phyloP scores from a whole-genome alignment of 2,113 vertebrate genomes.

The Chloropsis hardwickii region DNA sequence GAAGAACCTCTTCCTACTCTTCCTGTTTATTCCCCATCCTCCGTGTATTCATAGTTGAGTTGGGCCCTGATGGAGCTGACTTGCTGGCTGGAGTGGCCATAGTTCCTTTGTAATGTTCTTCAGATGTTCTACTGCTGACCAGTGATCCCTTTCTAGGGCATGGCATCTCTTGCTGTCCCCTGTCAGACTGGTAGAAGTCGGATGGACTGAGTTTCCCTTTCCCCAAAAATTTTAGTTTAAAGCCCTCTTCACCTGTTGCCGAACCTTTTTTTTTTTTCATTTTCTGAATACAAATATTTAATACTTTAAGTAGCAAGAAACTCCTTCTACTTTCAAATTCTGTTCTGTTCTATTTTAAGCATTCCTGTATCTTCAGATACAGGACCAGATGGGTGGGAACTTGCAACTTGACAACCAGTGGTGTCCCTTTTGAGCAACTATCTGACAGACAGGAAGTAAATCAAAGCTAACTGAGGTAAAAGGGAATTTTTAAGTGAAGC shows the following conservation, averaged over 20 bases:
- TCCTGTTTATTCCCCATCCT: background rate
- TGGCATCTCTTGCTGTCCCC: background rate
- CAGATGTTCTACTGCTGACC: background rate
- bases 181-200: background rate
- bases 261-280: background rate
- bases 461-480: background rate
- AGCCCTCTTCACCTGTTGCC: background rate
- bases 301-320: background rate
- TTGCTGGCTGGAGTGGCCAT: too few relatives aligned
- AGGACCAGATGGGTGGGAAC: background rate
- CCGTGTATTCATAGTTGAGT: fast-evolving
- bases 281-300: background rate
- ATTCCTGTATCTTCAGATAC: background rate
- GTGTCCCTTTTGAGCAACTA: background rate
- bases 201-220: background rate
- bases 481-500: background rate
- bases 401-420: background rate
- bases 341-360: background rate
- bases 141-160: too few relatives aligned
- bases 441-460: background rate
- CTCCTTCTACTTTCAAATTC: background rate
- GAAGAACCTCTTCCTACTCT: background rate
- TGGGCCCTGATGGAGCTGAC: background rate
- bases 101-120: background rate
- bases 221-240: background rate